Percentiles rank a stretch among this genome's conserved stretches.
These are phyloP conservation scores for Ellobium chinense DNA, from an alignment of 2,888 invertebrate genomes.

Conservation along the genomic window DNA sequence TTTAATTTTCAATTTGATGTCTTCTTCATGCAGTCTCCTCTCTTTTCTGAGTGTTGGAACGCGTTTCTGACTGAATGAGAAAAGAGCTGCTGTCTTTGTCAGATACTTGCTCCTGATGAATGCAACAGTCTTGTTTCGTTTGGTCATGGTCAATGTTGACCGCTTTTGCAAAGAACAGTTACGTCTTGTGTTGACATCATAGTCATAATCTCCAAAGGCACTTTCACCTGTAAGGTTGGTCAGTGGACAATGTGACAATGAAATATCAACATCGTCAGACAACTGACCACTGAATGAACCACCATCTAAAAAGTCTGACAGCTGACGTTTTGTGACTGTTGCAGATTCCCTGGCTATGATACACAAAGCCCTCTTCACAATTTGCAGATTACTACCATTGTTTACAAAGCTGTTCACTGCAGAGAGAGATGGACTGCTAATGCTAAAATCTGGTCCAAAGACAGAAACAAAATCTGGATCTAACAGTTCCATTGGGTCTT, in stretches of 20 bases:
- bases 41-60: not conserved
- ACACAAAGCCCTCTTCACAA: not conserved
- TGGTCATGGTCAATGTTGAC: not conserved
- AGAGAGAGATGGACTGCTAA: not conserved
- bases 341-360: not conserved
- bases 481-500: not conserved
- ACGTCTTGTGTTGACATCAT: slow-evolving; percentile 11
- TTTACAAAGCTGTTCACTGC: not conserved
- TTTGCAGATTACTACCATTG: no score
- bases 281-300: not conserved
- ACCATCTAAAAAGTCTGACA: not conserved
- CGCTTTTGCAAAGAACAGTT: slow-evolving; percentile 4
- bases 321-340: not conserved
- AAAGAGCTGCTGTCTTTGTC: not conserved
- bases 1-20: not conserved
- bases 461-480: not conserved
- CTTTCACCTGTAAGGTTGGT: slow-evolving; percentile 29
- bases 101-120: not conserved
- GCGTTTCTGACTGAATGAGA: not conserved
- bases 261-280: not conserved
- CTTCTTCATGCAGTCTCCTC: not conserved
- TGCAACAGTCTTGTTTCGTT: not conserved
- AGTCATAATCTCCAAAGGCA: slow-evolving; percentile 25
- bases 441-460: not conserved
- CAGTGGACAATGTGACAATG: not conserved